Percentiles rank a stretch among this genome's conserved stretches.
Evolutionary conservation across 2,113 vertebrate species (phyloP).

Genomic region (Etheostoma cragini): DNA sequence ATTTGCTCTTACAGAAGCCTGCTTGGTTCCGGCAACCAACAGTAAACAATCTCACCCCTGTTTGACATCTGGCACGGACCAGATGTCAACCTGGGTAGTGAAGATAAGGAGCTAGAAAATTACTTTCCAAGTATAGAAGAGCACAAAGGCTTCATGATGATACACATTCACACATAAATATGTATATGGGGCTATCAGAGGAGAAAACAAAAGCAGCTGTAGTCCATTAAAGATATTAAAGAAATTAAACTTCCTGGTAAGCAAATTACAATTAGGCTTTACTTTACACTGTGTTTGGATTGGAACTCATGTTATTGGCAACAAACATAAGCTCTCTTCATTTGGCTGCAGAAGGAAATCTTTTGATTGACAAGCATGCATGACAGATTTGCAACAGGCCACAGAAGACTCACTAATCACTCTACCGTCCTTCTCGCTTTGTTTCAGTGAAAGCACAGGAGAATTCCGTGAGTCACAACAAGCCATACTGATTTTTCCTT

Average conservation of each 20-base stretch:
- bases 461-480: slow-evolving; percentile 25
- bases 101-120: slow-evolving; percentile 50
- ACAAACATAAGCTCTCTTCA: not conserved
- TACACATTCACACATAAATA: slow-evolving; percentile 3
- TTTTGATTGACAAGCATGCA: slow-evolving; percentile 11
- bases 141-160: not conserved
- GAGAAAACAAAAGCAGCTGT: not conserved
- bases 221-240: not conserved
- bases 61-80: slow-evolving; percentile 29
- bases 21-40: slow-evolving; percentile 6
- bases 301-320: not conserved
- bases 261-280: not conserved
- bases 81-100: slow-evolving; percentile 22
- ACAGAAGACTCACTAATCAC: slow-evolving; percentile 35
- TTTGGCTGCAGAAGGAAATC: slow-evolving; percentile 10
- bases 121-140: slow-evolving; percentile 17
- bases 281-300: not conserved
- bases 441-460: slow-evolving; percentile 20
- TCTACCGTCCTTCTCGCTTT: slow-evolving; percentile 23
- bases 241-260: not conserved
- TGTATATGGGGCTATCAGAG: not conserved
- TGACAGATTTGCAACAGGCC: slow-evolving; percentile 32
- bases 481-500: slow-evolving; percentile 16
- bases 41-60: slow-evolving; percentile 12
- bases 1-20: not conserved